Conservation (phyloP, 2,113 vertebrate genomes). For the Ptilonorhynchus violaceus region DNA sequence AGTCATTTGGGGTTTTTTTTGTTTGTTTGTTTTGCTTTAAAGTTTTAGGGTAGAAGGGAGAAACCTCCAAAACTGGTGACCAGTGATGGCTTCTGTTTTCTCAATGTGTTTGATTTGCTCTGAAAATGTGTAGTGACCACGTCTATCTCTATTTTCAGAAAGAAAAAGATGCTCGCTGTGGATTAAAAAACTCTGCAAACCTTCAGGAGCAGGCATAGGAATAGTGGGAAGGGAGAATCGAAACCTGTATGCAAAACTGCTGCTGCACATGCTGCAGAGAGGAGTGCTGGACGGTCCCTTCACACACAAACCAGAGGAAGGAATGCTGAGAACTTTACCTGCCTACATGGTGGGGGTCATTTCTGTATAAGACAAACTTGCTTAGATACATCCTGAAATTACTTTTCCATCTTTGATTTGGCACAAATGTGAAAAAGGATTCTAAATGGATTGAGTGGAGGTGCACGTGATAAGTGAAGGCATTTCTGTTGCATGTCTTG, state of each 20-base stretch:
- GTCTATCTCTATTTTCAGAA: slow-evolving; percentile 64
- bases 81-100: background rate
- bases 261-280: slow-evolving; percentile 89
- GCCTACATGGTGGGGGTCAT: slow-evolving; percentile 85
- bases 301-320: slow-evolving; percentile 81
- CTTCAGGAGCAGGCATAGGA: slow-evolving; percentile 75
- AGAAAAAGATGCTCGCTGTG: slow-evolving; percentile 86
- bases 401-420: background rate
- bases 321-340: slow-evolving; percentile 83
- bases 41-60: background rate
- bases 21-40: background rate
- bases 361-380: background rate
- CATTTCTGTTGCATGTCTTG: background rate
- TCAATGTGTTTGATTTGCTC: background rate
- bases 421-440: background rate
- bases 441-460: background rate
- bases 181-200: slow-evolving; percentile 93
- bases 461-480: background rate
- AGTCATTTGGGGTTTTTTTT: background rate
- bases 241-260: slow-evolving; percentile 84
- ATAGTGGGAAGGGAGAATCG: slow-evolving; percentile 82
- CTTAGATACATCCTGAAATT: background rate
- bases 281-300: slow-evolving; percentile 88
- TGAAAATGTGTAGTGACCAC: background rate
- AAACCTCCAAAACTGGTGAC: background rate